Percentiles rank a stretch among this genome's conserved stretches.
These are phyloP conservation scores for Orthosia incerta DNA, from an alignment of 2,888 invertebrate genomes.

Conservation along the genomic window DNA sequence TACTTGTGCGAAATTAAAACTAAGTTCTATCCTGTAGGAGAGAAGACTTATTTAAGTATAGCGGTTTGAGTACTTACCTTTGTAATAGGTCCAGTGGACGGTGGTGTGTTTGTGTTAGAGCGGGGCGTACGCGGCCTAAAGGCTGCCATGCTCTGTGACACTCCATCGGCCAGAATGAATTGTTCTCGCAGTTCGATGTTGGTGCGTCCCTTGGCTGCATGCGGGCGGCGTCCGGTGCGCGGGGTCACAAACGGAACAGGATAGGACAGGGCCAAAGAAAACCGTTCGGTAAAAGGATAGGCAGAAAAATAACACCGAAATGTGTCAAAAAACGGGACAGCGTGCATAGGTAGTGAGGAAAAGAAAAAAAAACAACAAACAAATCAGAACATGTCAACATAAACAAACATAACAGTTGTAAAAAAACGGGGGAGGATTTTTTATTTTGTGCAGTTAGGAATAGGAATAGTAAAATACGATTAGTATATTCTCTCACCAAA, in stretches of 20 bases:
- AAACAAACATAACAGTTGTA: slow-evolving; percentile 85
- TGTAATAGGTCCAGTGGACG: slow-evolving; percentile 96
- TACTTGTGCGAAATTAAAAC: slow-evolving; percentile 87
- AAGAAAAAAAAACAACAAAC: slow-evolving; percentile 90
- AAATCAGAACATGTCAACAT: slow-evolving; percentile 90
- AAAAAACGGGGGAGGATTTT: slow-evolving; percentile 75
- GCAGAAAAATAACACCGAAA: slow-evolving; percentile 85
- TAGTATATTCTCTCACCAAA: slow-evolving; percentile 88
- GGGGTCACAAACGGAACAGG: slow-evolving; percentile 81
- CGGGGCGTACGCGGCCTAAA: slow-evolving; percentile 98
- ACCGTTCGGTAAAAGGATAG: slow-evolving; percentile 86
- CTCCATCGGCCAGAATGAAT: slow-evolving; percentile 99
- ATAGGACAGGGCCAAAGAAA: slow-evolving; percentile 81
- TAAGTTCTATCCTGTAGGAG: slow-evolving; percentile 84
- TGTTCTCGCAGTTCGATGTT: slow-evolving; percentile 99
- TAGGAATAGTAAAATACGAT: slow-evolving; percentile 87
- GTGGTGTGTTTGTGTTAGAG: slow-evolving; percentile 93
- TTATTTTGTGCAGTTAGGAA: slow-evolving; percentile 88
- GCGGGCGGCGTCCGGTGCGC: slow-evolving; percentile 90
- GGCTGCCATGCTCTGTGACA: slow-evolving; percentile 99
- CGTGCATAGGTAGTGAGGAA: slow-evolving; percentile 89
- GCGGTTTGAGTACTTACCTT: slow-evolving; percentile 94
- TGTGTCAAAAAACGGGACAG: slow-evolving; percentile 85
- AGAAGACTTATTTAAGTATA: slow-evolving; percentile 73
- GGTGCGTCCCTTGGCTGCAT: slow-evolving; percentile 99